Evolutionary conservation across 2,113 vertebrate genomes (phyloP), one percentile per base, ranked within the genome.

Genomic region (Gobio gobio): DNA sequence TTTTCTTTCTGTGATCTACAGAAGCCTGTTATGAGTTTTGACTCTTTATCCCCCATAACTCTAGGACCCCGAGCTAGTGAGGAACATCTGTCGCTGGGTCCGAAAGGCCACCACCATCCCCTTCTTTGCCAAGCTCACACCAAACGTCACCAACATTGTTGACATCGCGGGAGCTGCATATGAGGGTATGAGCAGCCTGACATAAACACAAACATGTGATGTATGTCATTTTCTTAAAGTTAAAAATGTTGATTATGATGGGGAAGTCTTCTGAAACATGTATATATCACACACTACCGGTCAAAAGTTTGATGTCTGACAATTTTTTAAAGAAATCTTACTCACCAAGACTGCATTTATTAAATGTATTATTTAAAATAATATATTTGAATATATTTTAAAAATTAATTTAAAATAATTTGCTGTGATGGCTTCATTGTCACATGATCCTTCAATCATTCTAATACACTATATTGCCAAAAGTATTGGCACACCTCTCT

Each of bases 91-190:
- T 89, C 96, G 96, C 83, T 99, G 98, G 98, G 96, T 99, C 84
- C 96, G 97, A 86, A 96, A 95, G 92, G 95, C 98, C 91, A 92
- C 95, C 93, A 94, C 59, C 87, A 93, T 99, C 91, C 97, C 98
- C 0, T 99, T 99, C 93, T 99, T 99, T 92, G 98, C 97, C 95
- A 99, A 99, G 89, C 93, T 99, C 94, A 99, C 98, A 90, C 97
- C 97, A 90, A 99, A 98, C 87, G 97, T 99, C 87, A 97, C 97
- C 76, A 95, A 97, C 90, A 95, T 98, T 79, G 96, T 97, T 83
- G 97, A 95, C 92, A 98, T 98, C n/a, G 97, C 97, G 40, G 92
- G 85, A 91, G 97, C 97, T 84, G 96, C 97, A 0, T 92, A 94
- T 64, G 97, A 98, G 96, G 97, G 98, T 98, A 94, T 40, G 63